phyloP scores from a whole-genome alignment of 2,113 vertebrate species.

The Pseudorectes ferrugineus region DNA sequence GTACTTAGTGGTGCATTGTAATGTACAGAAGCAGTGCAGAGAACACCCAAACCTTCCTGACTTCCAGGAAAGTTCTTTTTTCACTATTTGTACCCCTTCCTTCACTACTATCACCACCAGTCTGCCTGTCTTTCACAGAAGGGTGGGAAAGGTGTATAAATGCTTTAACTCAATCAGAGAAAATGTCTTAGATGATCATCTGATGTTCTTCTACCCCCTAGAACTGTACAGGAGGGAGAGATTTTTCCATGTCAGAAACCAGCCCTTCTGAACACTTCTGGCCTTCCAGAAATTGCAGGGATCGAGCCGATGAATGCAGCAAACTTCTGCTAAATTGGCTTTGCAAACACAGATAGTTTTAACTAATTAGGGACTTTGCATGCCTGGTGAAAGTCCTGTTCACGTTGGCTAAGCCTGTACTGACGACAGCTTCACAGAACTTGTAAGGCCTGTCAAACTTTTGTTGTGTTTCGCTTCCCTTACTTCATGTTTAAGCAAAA shows the following conservation, averaged over 20 bases:
- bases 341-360: background rate
- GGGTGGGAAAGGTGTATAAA: background rate
- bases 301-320: accelerated
- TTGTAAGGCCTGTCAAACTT: background rate
- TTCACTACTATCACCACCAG: background rate
- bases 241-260: background rate
- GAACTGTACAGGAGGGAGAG: background rate
- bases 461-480: background rate
- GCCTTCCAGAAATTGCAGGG: background rate
- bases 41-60: background rate
- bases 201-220: background rate
- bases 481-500: background rate
- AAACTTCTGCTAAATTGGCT: background rate
- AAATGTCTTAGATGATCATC: background rate
- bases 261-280: background rate
- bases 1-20: background rate
- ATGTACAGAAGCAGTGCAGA: background rate
- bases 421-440: background rate
- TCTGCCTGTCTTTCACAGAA: background rate
- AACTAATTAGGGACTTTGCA: background rate
- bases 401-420: background rate
- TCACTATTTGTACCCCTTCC: background rate
- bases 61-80: background rate
- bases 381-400: background rate
- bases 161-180: background rate